These are phyloP conservation scores for Aphrophora alni DNA, from an alignment of 2,888 invertebrate genomes.

Conservation along the genomic window DNA sequence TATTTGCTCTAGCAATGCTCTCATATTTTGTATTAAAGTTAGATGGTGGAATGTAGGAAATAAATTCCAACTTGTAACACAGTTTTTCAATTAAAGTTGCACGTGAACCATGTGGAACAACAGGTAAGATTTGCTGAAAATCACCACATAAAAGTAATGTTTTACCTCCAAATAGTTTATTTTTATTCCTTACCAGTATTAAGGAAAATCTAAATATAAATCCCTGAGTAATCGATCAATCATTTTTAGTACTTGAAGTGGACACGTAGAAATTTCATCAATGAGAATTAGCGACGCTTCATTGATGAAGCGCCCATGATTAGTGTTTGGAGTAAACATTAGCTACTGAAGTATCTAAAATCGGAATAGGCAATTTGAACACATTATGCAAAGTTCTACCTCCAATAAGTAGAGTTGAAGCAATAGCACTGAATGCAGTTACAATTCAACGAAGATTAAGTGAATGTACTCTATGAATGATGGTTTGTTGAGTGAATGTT, in stretches of 20 bases:
- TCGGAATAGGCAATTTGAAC: slow-evolving; percentile 11
- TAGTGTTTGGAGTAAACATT: slow-evolving; percentile 6
- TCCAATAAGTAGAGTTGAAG: slow-evolving; percentile 2
- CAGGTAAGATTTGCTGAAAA: slow-evolving; percentile 11
- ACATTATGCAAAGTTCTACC: slow-evolving; percentile 4
- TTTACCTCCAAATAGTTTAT: slow-evolving; percentile 13
- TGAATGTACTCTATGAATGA: background rate
- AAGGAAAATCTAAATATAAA: too few relatives aligned
- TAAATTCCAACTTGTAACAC: slow-evolving; percentile 12
- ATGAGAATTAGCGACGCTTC: background rate
- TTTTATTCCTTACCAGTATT: background rate
- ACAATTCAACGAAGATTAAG: slow-evolving; percentile 1
- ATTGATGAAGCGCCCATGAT: background rate
- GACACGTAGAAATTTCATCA: slow-evolving; percentile 16
- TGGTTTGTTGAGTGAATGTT: background rate
- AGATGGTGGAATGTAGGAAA: background rate
- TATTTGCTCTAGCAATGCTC: slow-evolving; percentile 2
- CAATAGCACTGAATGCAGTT: slow-evolving; percentile 11
- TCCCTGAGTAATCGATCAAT: slow-evolving; percentile 7
- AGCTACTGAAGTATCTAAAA: slow-evolving; percentile 4
- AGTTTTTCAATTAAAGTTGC: slow-evolving; percentile 10
- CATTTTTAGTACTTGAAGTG: background rate
- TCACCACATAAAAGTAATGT: slow-evolving; percentile 14
- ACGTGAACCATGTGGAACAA: slow-evolving; percentile 13
- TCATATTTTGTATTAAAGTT: slow-evolving; percentile 16